Conservation (phyloP, 2,888 invertebrate species). For the Flexamia atlantica region DNA sequence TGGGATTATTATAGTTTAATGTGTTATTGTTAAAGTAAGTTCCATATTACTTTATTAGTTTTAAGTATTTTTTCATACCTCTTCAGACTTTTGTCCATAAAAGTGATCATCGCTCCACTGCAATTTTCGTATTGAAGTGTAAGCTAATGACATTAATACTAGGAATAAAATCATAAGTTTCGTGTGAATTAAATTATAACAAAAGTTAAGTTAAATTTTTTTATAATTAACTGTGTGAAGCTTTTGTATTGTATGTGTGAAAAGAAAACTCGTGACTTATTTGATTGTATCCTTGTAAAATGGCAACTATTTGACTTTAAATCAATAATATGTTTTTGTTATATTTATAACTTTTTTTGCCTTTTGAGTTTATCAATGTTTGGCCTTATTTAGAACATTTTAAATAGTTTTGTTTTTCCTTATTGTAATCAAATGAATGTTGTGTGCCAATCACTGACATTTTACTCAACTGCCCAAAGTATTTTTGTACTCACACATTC, state of each 20-base stretch:
- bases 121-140: too few relatives aligned
- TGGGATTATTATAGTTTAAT: conserved; percentile 46
- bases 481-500: conserved; percentile 44
- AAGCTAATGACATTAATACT: too few relatives aligned
- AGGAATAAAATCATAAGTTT: too few relatives aligned
- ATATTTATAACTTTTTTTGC: background rate
- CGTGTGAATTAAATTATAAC: too few relatives aligned
- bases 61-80: conserved; percentile 2
- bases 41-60: conserved; percentile 2
- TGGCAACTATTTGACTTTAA: background rate
- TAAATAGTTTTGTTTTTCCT: background rate
- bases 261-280: background rate
- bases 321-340: background rate
- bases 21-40: conserved; percentile 31
- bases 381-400: background rate
- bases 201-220: too few relatives aligned
- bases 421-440: background rate
- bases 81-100: too few relatives aligned
- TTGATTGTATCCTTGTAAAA: background rate
- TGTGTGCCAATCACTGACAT: conserved; percentile 23
- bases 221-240: background rate
- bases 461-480: conserved; percentile 9
- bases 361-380: background rate
- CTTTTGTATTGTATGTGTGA: background rate
- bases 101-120: too few relatives aligned